These are phyloP conservation scores for Eriocheir sinensis DNA, from an alignment of 1,140 invertebrate genomes.

Conservation along the genomic window DNA sequence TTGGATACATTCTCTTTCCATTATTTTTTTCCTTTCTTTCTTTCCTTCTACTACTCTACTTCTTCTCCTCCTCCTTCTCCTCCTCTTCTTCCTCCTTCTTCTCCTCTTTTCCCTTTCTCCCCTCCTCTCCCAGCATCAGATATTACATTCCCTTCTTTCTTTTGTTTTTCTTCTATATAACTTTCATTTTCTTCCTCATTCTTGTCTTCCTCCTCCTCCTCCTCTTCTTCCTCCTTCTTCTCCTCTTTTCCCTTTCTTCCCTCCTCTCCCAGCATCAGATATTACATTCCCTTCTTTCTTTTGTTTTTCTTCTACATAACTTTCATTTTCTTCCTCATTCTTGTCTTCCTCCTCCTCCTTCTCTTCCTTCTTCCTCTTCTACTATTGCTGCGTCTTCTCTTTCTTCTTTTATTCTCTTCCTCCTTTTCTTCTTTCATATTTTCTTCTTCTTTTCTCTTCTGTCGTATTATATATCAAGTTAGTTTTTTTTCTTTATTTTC, in stretches of 20 bases:
- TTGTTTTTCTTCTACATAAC: neutral
- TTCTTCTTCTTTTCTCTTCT: neutral
- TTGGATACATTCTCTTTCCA: no score
- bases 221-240: neutral
- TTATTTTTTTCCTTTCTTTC: no score
- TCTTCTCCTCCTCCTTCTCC: no score
- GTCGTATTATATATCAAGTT: no score
- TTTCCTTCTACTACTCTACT: no score
- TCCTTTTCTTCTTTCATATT: neutral
- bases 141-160: no score
- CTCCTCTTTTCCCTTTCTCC: neutral
- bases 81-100: neutral
- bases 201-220: neutral
- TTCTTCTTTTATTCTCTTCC: neutral
- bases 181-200: neutral
- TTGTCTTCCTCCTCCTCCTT: constrained; percentile 32
- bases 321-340: neutral
- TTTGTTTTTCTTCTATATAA: no score
- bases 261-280: neutral
- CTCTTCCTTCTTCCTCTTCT: neutral
- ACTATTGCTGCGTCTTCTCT: neutral
- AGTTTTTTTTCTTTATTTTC: neutral
- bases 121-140: neutral
- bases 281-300: neutral
- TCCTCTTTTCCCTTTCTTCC: neutral